Evolutionary conservation across 2,797 vertebrate genomes (phyloP), one percentile per base, ranked within the genome.

Genomic region (Borostomias antarcticus): DNA sequence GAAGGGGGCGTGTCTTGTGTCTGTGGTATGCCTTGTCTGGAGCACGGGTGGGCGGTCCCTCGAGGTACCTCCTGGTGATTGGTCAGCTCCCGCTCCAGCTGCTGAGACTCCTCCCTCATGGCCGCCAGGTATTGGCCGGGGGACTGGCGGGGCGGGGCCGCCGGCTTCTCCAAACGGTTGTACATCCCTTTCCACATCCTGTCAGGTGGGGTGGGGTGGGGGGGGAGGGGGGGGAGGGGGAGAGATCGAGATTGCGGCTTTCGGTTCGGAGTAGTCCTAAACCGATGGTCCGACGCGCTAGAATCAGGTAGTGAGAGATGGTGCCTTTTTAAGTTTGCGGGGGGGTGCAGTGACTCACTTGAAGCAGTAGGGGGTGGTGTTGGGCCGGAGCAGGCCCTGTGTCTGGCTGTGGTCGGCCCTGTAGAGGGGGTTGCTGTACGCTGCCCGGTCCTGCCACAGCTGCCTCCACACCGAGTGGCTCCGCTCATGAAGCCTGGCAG

Each of bases 101-200:
- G 96, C 80, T 95, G 94, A 0, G 94, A 94, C 78, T 98, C 95
- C 81, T 96, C 95, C 80, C 93, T 95, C 81, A 98, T 92, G 0
- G 94, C 91, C 51, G 94, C 92, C 60, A 98, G 92, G 75, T 93
- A 93, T 74, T 98, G 95, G 0, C 88, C 93, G 1, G 95, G 90
- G 0, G 95, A 96, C 77, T 96, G 96, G 3, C 91, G 86, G 8
- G 94, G 93, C 54, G 95, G 93, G 58, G 92, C 59, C 0, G 92
- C 90, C n/a, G n/a, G n/a, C 74, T 94, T 96, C 67, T 98, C 96
- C 50, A 89, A 82, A 53, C 92, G 93, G 83, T 95, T 95, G 62
- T 98, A 99, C 85, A 99, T 95, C 23, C 94, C 94, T 68, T 94
- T 97, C 97, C 97, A 99, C 83, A 98, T 96, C 86, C 97, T 99